Base-by-base conservation (phyloP, 2,797 vertebrate genomes). In the Platyrinchus mystaceus region DNA sequence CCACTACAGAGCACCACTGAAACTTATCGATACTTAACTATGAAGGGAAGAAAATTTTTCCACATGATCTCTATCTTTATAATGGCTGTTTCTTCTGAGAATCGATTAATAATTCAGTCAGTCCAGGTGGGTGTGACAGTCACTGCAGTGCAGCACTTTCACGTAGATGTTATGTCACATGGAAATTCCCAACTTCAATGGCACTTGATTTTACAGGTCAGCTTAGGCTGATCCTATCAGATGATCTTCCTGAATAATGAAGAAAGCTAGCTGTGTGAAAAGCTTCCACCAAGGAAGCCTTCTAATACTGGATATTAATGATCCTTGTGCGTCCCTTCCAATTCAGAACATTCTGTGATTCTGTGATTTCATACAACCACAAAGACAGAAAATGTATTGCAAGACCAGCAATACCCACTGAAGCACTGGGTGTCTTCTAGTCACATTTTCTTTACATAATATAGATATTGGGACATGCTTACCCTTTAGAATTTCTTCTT, bases 111-210 rank as follows among this genome's bases (percentile, higher is more conserved):
- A 22, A 30, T 49, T 53, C 24, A 19, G 39, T 46, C 30, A 18
- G 16, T 20, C 23, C 5, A 16, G 60, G 4, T 0, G 6, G 53
- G 14, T 23, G 37, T 14, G 39, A 6, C 58, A 37, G 83, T 43
- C 66, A 9, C 58, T 3, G 46, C 0, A 0, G 30, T 8, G 56
- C 47, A 43, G n/a, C 0, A 0, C 27, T 62, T 43, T 28, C 26
- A 1, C 4, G 78, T 23, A 74, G 68, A 36, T 49, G 37, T 84
- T 37, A 43, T 41, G 68, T 77, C 84, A 70, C 71, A 28, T 89
- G 96, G 84, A 94, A 92, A 92, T 91, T 89, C 87, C 76, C 68
- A 67, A 2, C 84, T 70, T 52, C 2, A 0, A 2, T 34, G 76
- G 32, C 4, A 3, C 73, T 53, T 85, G 73, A 75, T 84, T 90